Base-by-base conservation (phyloP, 2,797 vertebrate genomes). In the Crypturellus tataupa region DNA sequence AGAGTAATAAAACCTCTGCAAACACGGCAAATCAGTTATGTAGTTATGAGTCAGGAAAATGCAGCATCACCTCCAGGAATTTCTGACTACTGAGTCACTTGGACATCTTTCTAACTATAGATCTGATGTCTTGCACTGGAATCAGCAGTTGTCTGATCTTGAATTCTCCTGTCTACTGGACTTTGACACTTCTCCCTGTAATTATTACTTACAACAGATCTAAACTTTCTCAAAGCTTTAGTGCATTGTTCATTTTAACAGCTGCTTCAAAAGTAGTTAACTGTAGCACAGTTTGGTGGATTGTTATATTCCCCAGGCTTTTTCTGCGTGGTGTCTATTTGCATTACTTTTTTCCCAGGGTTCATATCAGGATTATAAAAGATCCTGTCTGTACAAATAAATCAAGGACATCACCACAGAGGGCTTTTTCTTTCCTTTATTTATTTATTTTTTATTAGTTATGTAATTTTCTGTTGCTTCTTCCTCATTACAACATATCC, bases 41-140 rank as follows among this genome's bases (percentile, higher is more conserved):
- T 20, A 55, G 75, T 31, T 49, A 29, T 86, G 71, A 95, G 71
- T 79, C 94, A 94, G 2, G 20, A 49, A 89, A 89, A 87, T 9
- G 67, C 20, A 67, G 60, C 10, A 44, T 53, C 93, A 88, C 83
- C 83, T 80, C 56, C 78, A 91, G 80, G 46, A 94, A 55, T 87
- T 85, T 60, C 83, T 94, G 80, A 42, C 31, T 53, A 24, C 6
- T 84, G 88, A 93, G 27, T 70, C 67, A 94, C 8, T 59, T 33
- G 62, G 85, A 29, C 42, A 7, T 24, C 75, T 64, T 82, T 44
- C 47, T 69, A 56, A 4, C 46, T 63, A 25, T 0, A 53, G 53
- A 65, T 59, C 27, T 58, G 53, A 62, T 63, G 27, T 3, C 69
- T 25, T 18, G 60, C 77, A 18, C 25, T 31, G 70, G 39, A 44